phyloP scores from a whole-genome alignment of 2,113 vertebrate species.

The Ammodytes marinus region DNA sequence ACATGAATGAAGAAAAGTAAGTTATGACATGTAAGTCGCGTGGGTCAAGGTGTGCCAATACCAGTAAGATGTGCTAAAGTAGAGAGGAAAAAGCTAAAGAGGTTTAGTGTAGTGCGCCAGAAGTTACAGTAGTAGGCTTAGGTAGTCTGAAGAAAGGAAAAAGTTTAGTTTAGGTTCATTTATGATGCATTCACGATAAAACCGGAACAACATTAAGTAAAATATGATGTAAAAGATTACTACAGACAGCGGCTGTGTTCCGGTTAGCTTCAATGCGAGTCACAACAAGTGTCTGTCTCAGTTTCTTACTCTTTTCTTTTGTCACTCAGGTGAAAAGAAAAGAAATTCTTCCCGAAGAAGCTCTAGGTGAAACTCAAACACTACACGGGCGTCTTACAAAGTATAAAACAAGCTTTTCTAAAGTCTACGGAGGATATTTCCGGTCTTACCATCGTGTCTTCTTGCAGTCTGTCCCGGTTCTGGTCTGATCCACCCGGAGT shows the following conservation, averaged over 20 bases:
- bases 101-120: too few relatives aligned
- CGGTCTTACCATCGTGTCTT: constrained; percentile 43
- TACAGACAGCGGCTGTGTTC: background rate
- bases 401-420: accelerated
- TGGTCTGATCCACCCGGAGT: constrained; percentile 35
- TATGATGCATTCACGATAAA: background rate
- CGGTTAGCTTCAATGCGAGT: background rate
- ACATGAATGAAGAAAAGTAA: too few relatives aligned
- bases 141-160: too few relatives aligned
- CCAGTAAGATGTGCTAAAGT: too few relatives aligned
- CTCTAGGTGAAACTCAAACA: background rate
- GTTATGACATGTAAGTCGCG: too few relatives aligned
- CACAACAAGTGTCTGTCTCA: background rate
- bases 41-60: too few relatives aligned
- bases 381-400: background rate
- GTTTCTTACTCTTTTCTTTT: constrained; percentile 13
- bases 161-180: background rate
- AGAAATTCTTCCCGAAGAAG: constrained; percentile 6
- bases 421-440: background rate
- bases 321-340: constrained; percentile 33
- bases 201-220: background rate
- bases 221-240: background rate
- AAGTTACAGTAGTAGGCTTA: background rate
- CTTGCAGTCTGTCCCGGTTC: background rate
- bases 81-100: too few relatives aligned